phyloP scores from a whole-genome alignment of 2,113 vertebrate species.

The Sturnus vulgaris region DNA sequence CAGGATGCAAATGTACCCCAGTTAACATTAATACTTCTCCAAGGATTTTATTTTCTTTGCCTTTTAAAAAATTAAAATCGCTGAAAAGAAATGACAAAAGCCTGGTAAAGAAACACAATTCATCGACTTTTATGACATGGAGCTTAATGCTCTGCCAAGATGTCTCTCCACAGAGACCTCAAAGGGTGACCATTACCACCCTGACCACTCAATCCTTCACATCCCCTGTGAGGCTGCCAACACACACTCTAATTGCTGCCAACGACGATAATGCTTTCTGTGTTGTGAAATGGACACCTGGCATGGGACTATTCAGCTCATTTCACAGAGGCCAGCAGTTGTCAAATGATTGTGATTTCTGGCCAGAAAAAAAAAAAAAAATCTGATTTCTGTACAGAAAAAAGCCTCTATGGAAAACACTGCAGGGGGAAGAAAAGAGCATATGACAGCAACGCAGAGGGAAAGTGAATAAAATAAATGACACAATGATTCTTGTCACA shows the following conservation, averaged over 20 bases:
- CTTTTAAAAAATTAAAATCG: not conserved
- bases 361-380: not conserved
- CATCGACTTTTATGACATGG: not conserved
- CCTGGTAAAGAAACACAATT: not conserved
- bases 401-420: not conserved
- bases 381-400: not conserved
- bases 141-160: not conserved
- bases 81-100: not conserved
- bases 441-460: rapidly evolving
- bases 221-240: not conserved
- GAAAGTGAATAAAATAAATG: not conserved
- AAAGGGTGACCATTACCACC: not conserved
- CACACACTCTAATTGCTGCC: not conserved
- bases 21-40: not conserved
- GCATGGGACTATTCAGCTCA: not conserved
- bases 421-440: not conserved
- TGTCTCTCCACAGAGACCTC: not conserved
- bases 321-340: not conserved
- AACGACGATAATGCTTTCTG: not conserved
- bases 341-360: constrained; percentile 1
- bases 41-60: not conserved
- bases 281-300: constrained; percentile 26
- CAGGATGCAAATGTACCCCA: not conserved
- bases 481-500: not conserved
- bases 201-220: not conserved